Conservation (phyloP, 1,140 invertebrate species). For the Probaryconus sp. region DNA sequence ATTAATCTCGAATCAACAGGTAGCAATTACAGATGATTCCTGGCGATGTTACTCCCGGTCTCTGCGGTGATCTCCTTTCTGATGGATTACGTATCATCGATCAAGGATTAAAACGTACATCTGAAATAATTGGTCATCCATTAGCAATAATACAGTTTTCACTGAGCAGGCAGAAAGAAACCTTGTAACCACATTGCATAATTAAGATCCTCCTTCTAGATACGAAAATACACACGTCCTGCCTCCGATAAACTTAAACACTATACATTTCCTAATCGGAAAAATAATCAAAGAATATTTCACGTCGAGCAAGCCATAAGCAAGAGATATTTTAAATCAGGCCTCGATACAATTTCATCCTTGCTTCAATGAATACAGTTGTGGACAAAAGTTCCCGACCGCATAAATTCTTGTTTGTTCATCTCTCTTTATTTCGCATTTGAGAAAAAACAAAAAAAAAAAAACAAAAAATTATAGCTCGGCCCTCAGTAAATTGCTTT, state of each 20-base stretch:
- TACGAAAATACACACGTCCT: conserved; percentile 41
- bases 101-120: conserved; percentile 35
- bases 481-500: too few relatives aligned
- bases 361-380: too few relatives aligned
- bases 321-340: too few relatives aligned
- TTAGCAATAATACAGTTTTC: conserved; percentile 47
- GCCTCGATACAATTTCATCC: too few relatives aligned
- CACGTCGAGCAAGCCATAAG: conserved; percentile 25
- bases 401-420: too few relatives aligned
- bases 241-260: conserved; percentile 44
- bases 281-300: conserved; percentile 42
- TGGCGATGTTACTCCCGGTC: not conserved
- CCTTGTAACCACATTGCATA: conserved; percentile 31
- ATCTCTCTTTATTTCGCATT: too few relatives aligned
- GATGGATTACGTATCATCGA: conserved; percentile 41
- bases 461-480: too few relatives aligned
- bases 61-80: conserved; percentile 17
- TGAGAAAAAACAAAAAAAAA: too few relatives aligned
- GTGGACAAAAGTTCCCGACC: too few relatives aligned
- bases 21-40: conserved; percentile 39
- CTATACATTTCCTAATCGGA: conserved; percentile 38
- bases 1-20: conserved; percentile 30
- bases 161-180: conserved; percentile 4
- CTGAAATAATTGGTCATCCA: conserved; percentile 45
- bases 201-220: conserved; percentile 49